These are phyloP conservation scores for Eulithis testata DNA, from an alignment of 2,888 invertebrate species.

Conservation along the genomic window DNA sequence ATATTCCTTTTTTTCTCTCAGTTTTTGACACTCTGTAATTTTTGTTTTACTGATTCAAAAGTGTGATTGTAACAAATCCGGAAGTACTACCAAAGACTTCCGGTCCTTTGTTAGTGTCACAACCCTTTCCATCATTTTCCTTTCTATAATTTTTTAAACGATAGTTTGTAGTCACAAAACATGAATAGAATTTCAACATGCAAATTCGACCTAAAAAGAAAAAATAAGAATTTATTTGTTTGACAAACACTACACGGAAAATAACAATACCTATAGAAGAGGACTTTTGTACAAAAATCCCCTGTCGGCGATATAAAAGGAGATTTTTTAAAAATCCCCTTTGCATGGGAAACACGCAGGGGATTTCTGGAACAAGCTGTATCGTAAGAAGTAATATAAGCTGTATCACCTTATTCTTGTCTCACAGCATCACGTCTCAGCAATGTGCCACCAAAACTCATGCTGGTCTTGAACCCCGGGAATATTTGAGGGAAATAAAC, in stretches of 20 bases:
- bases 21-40: background rate
- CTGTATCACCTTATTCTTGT: background rate
- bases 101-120: slow-evolving; percentile 13
- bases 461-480: slow-evolving; percentile 3
- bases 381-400: too few relatives aligned
- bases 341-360: too few relatives aligned
- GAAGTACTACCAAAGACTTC: slow-evolving; percentile 19
- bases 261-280: too few relatives aligned
- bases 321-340: too few relatives aligned
- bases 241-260: too few relatives aligned
- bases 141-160: background rate
- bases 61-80: slow-evolving; percentile 11
- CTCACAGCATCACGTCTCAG: background rate
- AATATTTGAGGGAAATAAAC: slow-evolving; percentile 38
- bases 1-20: background rate
- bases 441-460: background rate
- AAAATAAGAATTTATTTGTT: too few relatives aligned
- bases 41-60: slow-evolving; percentile 18
- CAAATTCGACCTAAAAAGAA: background rate
- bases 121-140: slow-evolving; percentile 9
- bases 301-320: too few relatives aligned
- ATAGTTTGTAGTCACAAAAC: background rate
- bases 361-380: too few relatives aligned
- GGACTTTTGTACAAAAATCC: too few relatives aligned
- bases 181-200: background rate